These are phyloP conservation scores for Drosophila neocordata DNA, from an alignment of 1,140 invertebrate genomes.

Conservation along the genomic window DNA sequence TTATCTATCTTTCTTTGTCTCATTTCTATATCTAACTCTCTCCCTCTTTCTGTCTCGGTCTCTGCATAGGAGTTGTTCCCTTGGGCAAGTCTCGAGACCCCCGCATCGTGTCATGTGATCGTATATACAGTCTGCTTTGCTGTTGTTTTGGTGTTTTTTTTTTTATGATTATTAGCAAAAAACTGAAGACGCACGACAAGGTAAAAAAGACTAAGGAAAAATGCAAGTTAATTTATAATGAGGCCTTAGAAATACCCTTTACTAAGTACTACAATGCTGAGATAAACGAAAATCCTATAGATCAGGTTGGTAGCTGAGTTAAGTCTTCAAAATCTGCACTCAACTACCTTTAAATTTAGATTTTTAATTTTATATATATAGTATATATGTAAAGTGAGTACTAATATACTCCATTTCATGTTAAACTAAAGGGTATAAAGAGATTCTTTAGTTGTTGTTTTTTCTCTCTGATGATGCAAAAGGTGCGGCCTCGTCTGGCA, in stretches of 20 bases:
- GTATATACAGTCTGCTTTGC: slow-evolving; percentile 33
- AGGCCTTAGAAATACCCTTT: background rate
- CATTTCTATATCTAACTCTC: background rate
- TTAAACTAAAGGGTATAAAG: background rate
- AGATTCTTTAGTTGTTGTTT: background rate
- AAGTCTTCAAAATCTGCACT: no score
- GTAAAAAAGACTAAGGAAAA: background rate
- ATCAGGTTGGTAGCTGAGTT: no score
- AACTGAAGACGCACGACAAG: slow-evolving; percentile 53
- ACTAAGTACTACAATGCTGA: background rate
- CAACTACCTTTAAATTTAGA: no score
- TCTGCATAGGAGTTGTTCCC: slow-evolving; percentile 13
- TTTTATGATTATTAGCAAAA: slow-evolving; percentile 54
- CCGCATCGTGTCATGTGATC: slow-evolving; percentile 71
- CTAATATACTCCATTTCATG: background rate
- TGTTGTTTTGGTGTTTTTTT: slow-evolving; percentile 30
- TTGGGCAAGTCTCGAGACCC: slow-evolving; percentile 62
- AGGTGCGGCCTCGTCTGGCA: slow-evolving; percentile 43
- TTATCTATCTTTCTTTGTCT: slow-evolving; percentile 3
- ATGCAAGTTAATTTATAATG: background rate
- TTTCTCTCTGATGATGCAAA: slow-evolving; percentile 20
- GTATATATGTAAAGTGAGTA: no score
- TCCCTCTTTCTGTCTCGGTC: background rate
- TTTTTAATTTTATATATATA: no score
- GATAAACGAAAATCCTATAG: no score